Conservation (phyloP, 2,113 vertebrate species). For the Rafetus swinhoei region DNA sequence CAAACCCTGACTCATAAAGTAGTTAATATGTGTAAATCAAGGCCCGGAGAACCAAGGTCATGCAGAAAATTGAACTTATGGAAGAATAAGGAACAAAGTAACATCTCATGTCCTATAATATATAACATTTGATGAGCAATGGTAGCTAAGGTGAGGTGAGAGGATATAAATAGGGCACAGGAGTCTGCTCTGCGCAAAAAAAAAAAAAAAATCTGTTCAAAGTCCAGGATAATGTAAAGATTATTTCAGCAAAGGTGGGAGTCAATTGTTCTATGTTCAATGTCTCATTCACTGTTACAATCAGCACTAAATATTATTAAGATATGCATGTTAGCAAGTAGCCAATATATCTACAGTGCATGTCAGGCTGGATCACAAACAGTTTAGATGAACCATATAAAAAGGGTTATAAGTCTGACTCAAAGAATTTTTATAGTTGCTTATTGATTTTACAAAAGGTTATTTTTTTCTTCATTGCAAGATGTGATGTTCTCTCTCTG, state of each 20-base stretch:
- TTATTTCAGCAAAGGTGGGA: conserved; percentile 58
- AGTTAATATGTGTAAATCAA: conserved; percentile 55
- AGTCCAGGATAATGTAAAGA: conserved; percentile 46
- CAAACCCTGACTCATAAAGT: conserved; percentile 45
- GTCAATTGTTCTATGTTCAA: conserved; percentile 36
- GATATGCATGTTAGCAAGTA: conserved; percentile 21
- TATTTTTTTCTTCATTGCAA: background rate
- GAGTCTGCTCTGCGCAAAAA: too few relatives aligned
- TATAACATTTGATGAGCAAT: background rate
- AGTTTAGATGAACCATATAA: conserved; percentile 37
- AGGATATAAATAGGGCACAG: background rate
- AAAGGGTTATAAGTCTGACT: conserved; percentile 28
- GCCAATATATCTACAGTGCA: background rate
- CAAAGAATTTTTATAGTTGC: conserved; percentile 40
- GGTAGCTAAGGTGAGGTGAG: background rate
- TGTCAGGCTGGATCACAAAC: background rate
- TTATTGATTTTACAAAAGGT: background rate
- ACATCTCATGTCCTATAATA: background rate
- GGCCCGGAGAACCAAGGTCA: conserved; percentile 50
- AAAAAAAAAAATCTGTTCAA: conserved; percentile 15
- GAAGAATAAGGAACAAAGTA: conserved; percentile 15
- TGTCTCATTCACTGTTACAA: conserved; percentile 42
- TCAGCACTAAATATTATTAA: conserved; percentile 51
- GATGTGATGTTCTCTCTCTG: conserved; percentile 11
- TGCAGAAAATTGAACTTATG: conserved; percentile 26